phyloP scores from a whole-genome alignment of 2,888 invertebrate species.

The Drosophila acutilabella region DNA sequence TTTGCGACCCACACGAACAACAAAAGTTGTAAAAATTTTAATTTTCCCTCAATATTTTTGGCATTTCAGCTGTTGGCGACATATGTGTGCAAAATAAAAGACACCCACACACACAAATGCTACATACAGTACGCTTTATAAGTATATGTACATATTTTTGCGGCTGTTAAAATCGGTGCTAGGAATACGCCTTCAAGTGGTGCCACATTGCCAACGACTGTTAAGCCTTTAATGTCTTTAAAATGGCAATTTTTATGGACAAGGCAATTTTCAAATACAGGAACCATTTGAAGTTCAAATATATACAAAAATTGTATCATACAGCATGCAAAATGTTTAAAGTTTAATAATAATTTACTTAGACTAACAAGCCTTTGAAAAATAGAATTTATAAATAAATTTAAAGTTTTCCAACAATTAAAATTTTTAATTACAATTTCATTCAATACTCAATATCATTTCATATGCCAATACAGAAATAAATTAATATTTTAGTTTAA shows the following conservation, averaged over 20 bases:
- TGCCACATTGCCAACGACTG: slow-evolving; percentile 33
- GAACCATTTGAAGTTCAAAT: not conserved
- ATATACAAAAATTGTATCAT: not conserved
- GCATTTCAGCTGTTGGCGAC: slow-evolving; percentile 65
- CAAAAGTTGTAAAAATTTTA: slow-evolving; percentile 81
- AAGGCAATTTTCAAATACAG: not conserved
- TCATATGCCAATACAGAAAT: no score
- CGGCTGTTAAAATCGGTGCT: slow-evolving; percentile 45
- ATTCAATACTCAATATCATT: no score
- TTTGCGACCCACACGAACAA: slow-evolving; percentile 64
- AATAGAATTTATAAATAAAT: no score
- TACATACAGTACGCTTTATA: slow-evolving; percentile 1
- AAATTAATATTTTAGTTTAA: no score
- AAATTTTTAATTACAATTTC: no score
- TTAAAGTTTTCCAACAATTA: no score
- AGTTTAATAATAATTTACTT: no score
- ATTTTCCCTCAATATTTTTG: slow-evolving; percentile 76
- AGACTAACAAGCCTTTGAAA: no score
- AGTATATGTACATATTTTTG: not conserved
- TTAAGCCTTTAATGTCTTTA: slow-evolving; percentile 70
- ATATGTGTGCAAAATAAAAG: slow-evolving; percentile 70
- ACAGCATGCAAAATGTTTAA: no score
- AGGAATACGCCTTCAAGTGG: slow-evolving; percentile 28
- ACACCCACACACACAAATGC: slow-evolving; percentile 21
- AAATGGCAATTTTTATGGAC: slow-evolving; percentile 41